phyloP scores from a whole-genome alignment of 1,140 invertebrate species.

The Tribolium castaneum region DNA sequence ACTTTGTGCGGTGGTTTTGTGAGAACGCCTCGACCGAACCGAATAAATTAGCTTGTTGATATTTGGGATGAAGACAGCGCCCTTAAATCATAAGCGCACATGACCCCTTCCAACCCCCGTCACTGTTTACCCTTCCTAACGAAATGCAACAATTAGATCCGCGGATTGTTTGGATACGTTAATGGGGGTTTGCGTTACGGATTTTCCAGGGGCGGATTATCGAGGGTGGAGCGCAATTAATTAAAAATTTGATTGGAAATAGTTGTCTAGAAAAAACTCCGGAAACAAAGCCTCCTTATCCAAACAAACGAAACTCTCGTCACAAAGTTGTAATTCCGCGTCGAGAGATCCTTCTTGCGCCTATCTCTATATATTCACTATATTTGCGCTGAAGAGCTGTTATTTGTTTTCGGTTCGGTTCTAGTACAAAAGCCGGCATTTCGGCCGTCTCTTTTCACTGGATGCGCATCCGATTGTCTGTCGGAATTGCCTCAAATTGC shows the following conservation, averaged over 20 bases:
- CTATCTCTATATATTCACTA: slow-evolving; percentile 31
- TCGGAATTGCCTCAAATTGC: slow-evolving; percentile 59
- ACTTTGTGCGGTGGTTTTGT: slow-evolving; percentile 44
- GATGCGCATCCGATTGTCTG: slow-evolving; percentile 55
- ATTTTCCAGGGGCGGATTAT: background rate
- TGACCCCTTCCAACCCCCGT: background rate
- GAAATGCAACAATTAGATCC: slow-evolving; percentile 27
- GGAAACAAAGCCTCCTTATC: background rate
- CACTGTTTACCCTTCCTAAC: slow-evolving; percentile 2
- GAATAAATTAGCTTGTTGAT: slow-evolving; percentile 49
- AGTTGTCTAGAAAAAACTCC: background rate
- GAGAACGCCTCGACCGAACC: slow-evolving; percentile 1
- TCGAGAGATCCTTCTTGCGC: background rate
- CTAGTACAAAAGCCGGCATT: slow-evolving; percentile 52
- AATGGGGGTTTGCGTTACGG: slow-evolving; percentile 7
- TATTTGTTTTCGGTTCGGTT: slow-evolving; percentile 54
- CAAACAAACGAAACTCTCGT: slow-evolving; percentile 16
- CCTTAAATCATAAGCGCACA: slow-evolving; percentile 8
- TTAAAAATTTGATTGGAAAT: too few species aligned
- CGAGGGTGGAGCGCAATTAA: background rate
- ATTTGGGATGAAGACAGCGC: slow-evolving; percentile 34
- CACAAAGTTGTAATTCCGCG: slow-evolving; percentile 23
- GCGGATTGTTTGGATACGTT: slow-evolving; percentile 15
- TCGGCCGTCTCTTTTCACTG: slow-evolving; percentile 54
- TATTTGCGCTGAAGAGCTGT: slow-evolving; percentile 39